phyloP scores from a whole-genome alignment of 1,140 invertebrate genomes.

The Brachionus angularis region DNA sequence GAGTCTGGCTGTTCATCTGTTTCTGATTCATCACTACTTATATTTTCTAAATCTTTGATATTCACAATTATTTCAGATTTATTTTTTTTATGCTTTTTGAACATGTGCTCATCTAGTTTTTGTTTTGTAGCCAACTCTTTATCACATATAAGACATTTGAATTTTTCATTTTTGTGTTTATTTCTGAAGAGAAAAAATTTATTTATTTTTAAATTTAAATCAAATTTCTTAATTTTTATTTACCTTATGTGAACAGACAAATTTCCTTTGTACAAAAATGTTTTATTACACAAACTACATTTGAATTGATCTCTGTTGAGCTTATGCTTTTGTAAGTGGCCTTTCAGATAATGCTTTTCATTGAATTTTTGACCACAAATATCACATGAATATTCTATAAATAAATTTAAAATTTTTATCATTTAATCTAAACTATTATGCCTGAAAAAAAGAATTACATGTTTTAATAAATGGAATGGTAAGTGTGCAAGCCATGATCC shows the following conservation, averaged over 20 bases:
- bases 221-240: not conserved
- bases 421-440: too few species aligned
- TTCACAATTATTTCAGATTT: slow-evolving; percentile 1
- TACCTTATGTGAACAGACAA: slow-evolving; percentile 5
- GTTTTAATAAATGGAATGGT: too few species aligned
- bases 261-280: slow-evolving; percentile 34
- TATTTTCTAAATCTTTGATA: slow-evolving; percentile 24
- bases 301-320: not conserved
- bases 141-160: slow-evolving; percentile 1
- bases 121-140: not conserved
- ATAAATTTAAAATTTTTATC: too few species aligned
- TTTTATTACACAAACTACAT: slow-evolving; percentile 15
- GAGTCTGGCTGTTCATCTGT: not conserved
- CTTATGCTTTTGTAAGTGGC: not conserved
- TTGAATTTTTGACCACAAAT: slow-evolving; percentile 20
- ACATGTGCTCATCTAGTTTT: slow-evolving; percentile 20
- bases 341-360: slow-evolving; percentile 23
- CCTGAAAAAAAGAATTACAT: too few species aligned
- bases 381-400: slow-evolving; percentile 13
- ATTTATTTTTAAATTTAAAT: not conserved
- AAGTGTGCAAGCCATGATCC: too few species aligned
- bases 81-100: not conserved
- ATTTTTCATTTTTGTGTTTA: slow-evolving; percentile 28
- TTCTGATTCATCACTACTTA: not conserved
- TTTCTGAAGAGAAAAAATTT: not conserved